phyloP scores from a whole-genome alignment of 2,113 vertebrate genomes.

The Platichthys stellatus region DNA sequence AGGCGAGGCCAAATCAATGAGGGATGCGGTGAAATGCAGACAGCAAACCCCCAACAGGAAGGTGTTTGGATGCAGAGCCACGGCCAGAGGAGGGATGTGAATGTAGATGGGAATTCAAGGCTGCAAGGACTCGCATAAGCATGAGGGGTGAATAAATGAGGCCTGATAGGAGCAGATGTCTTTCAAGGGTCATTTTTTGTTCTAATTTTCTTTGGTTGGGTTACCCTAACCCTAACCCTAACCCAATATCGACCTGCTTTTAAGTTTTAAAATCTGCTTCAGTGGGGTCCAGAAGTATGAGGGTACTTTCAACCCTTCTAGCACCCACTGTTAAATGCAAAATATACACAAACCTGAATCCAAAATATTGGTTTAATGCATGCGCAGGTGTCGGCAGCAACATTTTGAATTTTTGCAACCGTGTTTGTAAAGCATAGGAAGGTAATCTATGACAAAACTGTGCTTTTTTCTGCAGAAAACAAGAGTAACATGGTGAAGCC shows the following conservation, averaged over 20 bases:
- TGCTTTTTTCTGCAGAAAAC: neutral
- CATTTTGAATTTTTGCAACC: neutral
- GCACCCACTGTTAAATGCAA: no score
- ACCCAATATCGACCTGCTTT: neutral
- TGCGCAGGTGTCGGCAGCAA: no score
- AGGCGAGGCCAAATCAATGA: slow-evolving; percentile 70
- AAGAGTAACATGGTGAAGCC: neutral
- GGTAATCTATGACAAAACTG: neutral
- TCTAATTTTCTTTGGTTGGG: neutral
- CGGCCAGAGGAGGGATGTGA: slow-evolving; percentile 51
- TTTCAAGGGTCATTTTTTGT: slow-evolving; percentile 11
- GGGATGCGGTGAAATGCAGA: slow-evolving; percentile 58
- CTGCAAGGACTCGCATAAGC: slow-evolving; percentile 53
- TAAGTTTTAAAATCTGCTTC: neutral
- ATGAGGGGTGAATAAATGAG: slow-evolving; percentile 64
- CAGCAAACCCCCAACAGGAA: slow-evolving; percentile 48
- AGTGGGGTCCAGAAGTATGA: neutral
- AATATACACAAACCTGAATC: no score
- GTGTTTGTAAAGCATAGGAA: neutral
- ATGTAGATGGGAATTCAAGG: slow-evolving; percentile 65
- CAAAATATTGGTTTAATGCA: no score
- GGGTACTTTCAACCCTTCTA: no score
- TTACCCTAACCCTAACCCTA: no score
- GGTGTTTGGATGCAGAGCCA: slow-evolving; percentile 65
- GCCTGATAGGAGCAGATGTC: slow-evolving; percentile 48